Evolutionary conservation across 2,888 invertebrate genomes (phyloP).

Genomic region (Allacma fusca): DNA sequence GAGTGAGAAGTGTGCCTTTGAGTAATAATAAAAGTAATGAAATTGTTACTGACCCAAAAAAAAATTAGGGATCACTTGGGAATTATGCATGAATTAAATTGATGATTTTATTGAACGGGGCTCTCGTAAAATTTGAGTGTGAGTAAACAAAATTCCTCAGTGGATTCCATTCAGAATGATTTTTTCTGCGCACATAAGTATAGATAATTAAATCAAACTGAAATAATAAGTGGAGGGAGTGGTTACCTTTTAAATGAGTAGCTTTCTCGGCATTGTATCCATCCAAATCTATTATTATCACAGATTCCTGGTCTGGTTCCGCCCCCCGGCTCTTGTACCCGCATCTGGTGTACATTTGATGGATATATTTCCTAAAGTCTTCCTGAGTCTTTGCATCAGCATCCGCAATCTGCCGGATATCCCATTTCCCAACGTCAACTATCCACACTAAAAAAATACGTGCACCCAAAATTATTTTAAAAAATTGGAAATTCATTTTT

Average conservation of each 20-base stretch:
- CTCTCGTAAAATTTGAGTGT: no score
- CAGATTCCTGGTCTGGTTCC: background rate
- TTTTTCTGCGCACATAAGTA: no score
- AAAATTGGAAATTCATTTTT: background rate
- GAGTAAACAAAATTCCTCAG: no score
- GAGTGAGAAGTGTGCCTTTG: background rate
- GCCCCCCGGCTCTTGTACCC: background rate
- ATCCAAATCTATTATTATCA: background rate
- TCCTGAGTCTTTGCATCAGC: background rate
- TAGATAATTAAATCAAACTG: no score
- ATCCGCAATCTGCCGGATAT: slow-evolving; percentile 5
- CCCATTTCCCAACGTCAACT: background rate
- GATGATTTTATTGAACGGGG: no score
- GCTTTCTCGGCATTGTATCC: slow-evolving; percentile 8
- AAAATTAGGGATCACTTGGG: no score
- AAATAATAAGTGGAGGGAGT: no score
- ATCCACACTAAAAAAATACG: background rate
- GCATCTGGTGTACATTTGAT: background rate
- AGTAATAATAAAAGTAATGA: background rate
- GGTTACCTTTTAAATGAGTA: background rate
- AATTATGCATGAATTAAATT: no score
- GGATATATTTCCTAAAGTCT: background rate
- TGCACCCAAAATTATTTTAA: background rate
- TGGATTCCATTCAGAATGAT: no score
- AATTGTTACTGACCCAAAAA: background rate